Percentiles rank a stretch among this genome's conserved stretches.
Evolutionary conservation across 2,888 invertebrate genomes (phyloP).

Genomic region (Nephrotoma appendiculata): DNA sequence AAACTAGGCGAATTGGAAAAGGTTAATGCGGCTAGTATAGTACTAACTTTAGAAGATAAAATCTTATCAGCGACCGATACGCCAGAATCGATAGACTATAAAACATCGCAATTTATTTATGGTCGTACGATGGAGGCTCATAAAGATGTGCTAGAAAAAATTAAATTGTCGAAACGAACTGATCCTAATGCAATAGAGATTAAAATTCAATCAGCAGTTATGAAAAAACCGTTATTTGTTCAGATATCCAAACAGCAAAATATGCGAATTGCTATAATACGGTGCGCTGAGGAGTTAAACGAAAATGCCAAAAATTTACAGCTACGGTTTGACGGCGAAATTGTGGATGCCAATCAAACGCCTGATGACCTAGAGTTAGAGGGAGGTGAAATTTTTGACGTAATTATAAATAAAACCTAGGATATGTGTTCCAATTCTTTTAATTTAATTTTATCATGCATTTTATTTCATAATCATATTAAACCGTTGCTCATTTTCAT

Average conservation of each 20-base stretch:
- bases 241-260: slow-evolving; percentile 19
- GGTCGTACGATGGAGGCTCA: not conserved
- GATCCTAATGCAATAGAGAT: slow-evolving; percentile 19
- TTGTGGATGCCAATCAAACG: slow-evolving; percentile 20
- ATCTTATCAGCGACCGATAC: slow-evolving; percentile 21
- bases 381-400: slow-evolving; percentile 25
- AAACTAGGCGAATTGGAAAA: slow-evolving; percentile 21
- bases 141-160: not conserved
- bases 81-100: slow-evolving; percentile 22
- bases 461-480: no score
- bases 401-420: slow-evolving; percentile 20
- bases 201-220: slow-evolving; percentile 24
- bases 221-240: slow-evolving; percentile 22
- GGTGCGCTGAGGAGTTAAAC: slow-evolving; percentile 25
- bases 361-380: slow-evolving; percentile 24
- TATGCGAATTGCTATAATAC: slow-evolving; percentile 23
- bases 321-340: slow-evolving; percentile 26
- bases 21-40: slow-evolving; percentile 16
- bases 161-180: not conserved
- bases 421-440: not conserved
- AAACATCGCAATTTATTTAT: slow-evolving; percentile 20
- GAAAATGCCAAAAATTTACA: not conserved
- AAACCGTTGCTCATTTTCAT: no score
- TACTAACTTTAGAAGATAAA: slow-evolving; percentile 20
- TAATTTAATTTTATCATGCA: not conserved